Conservation (phyloP, 2,797 vertebrate species). For the Botia almorhae region DNA sequence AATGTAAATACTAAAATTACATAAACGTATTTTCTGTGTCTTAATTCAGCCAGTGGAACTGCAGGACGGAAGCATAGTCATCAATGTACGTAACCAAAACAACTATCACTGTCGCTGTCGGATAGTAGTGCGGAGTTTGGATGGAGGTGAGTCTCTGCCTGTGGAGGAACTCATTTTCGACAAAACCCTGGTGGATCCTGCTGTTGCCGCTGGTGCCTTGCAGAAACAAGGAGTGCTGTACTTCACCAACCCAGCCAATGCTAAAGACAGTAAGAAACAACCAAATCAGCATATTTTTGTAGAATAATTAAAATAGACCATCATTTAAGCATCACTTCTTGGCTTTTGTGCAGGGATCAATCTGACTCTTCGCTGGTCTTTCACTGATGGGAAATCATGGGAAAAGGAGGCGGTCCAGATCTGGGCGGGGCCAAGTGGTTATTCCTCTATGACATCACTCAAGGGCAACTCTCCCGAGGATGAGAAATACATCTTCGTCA, state of each 20-base stretch:
- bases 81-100: constrained; percentile 88
- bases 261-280: constrained; percentile 73
- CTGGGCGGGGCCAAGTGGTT: constrained; percentile 86
- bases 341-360: constrained; percentile 79
- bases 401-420: constrained; percentile 79
- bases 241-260: constrained; percentile 85
- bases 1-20: no score
- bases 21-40: neutral
- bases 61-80: constrained; percentile 81
- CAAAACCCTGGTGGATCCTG: constrained; percentile 81
- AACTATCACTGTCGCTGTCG: constrained; percentile 89
- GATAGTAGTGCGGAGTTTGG: constrained; percentile 80
- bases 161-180: constrained; percentile 82
- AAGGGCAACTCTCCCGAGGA: constrained; percentile 64
- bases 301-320: neutral
- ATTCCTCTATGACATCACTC: constrained; percentile 83
- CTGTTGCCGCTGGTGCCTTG: constrained; percentile 83
- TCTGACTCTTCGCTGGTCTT: constrained; percentile 89
- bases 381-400: constrained; percentile 82
- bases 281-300: neutral
- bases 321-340: neutral
- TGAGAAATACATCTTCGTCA: constrained; percentile 79
- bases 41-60: constrained; percentile 82
- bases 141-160: constrained; percentile 80
- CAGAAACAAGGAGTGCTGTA: constrained; percentile 82